Percentiles rank a stretch among this genome's conserved stretches.
These are phyloP conservation scores for Psylliodes chrysocephalus DNA, from an alignment of 2,888 invertebrate species.

Conservation along the genomic window DNA sequence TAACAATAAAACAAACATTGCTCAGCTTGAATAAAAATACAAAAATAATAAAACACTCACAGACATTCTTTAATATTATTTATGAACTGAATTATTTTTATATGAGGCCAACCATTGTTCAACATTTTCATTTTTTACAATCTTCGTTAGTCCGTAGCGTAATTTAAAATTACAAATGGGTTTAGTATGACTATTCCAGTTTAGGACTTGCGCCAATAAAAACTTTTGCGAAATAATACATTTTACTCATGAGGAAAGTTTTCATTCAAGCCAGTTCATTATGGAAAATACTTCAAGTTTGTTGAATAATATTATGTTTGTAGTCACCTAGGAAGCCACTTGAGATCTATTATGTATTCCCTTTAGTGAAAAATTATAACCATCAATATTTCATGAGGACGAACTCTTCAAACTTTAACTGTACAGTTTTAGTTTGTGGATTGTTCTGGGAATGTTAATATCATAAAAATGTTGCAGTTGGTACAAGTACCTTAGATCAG, in stretches of 20 bases:
- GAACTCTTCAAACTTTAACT: constrained; percentile 32
- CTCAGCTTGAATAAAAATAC: too few species aligned
- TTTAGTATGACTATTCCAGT: constrained; percentile 18
- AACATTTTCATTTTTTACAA: constrained; percentile 9
- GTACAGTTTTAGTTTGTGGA: constrained; percentile 5
- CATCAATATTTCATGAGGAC: constrained; percentile 36
- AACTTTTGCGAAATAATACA: constrained; percentile 42
- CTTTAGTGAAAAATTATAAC: constrained; percentile 41
- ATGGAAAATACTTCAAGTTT: constrained; percentile 46
- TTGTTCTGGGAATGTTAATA: too few species aligned
- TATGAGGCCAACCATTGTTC: too few species aligned
- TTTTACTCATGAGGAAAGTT: constrained; percentile 42
- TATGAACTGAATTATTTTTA: too few species aligned
- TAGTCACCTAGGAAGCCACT: constrained; percentile 42
- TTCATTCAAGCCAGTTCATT: constrained; percentile 43
- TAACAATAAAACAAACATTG: too few species aligned
- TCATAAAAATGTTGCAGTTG: too few species aligned
- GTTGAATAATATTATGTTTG: constrained; percentile 47
- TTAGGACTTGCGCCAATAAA: constrained; percentile 35
- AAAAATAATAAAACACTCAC: too few species aligned
- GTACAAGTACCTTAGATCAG: too few species aligned
- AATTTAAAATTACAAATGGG: constrained; percentile 20
- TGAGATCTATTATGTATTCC: constrained; percentile 46
- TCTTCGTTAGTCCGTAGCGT: constrained; percentile 3
- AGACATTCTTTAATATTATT: too few species aligned